A percentile compares a stretch with the other conserved stretches of the same genome.
These are phyloP conservation scores for Paramisgurnus dabryanus DNA, from an alignment of 2,113 vertebrate genomes.

Conservation along the genomic window DNA sequence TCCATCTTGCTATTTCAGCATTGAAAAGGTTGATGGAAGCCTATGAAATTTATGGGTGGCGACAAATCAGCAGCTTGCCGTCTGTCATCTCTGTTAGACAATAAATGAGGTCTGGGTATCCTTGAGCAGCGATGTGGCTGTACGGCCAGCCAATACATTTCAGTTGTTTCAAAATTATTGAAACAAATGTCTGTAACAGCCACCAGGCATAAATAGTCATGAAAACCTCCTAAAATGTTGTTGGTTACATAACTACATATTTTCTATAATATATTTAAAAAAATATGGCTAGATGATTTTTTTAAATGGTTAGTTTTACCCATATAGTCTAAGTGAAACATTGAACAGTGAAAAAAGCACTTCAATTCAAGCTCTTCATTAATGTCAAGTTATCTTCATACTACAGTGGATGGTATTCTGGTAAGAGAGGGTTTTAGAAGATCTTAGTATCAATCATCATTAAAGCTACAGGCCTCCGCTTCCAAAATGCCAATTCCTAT, in stretches of 20 bases:
- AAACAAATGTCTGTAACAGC: neutral
- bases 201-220: neutral
- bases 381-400: constrained; percentile 6
- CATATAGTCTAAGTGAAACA: too few species aligned
- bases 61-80: constrained; percentile 5
- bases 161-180: neutral
- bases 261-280: too few species aligned
- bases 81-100: constrained; percentile 10
- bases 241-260: too few species aligned
- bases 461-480: neutral
- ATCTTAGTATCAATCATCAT: constrained; percentile 23
- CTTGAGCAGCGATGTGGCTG: constrained; percentile 7
- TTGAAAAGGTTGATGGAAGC: constrained; percentile 29
- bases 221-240: too few species aligned
- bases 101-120: neutral
- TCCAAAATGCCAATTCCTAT: constrained; percentile 23
- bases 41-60: neutral
- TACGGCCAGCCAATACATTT: neutral
- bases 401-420: constrained; percentile 1
- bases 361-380: neutral
- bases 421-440: constrained; percentile 8
- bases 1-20: constrained; percentile 28
- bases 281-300: too few species aligned
- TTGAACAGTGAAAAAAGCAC: neutral
- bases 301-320: too few species aligned